Evolutionary conservation across 2,797 vertebrate species (phyloP), one percentile per base, ranked within the genome.

Genomic region (Chelonia mydas): DNA sequence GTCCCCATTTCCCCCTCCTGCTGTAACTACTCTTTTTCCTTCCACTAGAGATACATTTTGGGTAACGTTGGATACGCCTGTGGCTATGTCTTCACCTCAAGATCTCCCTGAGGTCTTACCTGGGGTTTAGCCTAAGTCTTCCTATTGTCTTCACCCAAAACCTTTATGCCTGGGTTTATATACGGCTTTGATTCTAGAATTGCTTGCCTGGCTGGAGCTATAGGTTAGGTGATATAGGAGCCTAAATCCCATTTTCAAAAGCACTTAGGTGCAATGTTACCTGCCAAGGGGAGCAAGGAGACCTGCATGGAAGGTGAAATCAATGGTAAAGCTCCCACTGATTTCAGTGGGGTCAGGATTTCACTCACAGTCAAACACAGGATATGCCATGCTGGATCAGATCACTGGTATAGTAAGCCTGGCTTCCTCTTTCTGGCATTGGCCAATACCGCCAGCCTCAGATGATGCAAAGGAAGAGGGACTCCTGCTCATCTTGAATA

Each of bases 401-500:
- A 81, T 2, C 3, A 31, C 7, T 0, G 0, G 0, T 47, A 76
- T 11, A 23, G 84, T 83, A 17, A 80, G 68, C 51, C 86, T 19
- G 81, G 16, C n/a, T 50, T 79, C 8, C 7, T n/a, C 90, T 81
- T 17, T 61, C 74, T 16, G 27, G 25, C 0, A 68, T n/a, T 68
- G 61, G 68, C n/a, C 68, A 41, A 37, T 41, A 37, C 68, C 68
- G 11, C 65, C n/a, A 68, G 61, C 15, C 88, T 55, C 16, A 1
- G 54, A 28, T 65, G 47, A 33, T 0, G 0, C 49, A 85, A 8
- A 13, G n/a, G n/a, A 50, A 81, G 59, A 86, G 11, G 50, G 83
- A 74, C 7, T 3, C 80, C 5, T 51, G 1, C 25, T 27, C 15
- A 13, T 49, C 11, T 0, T 81, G 53, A 13, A 57, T 41, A 23